Base-by-base conservation (phyloP, 2,888 invertebrate species). In the Stenoptilia bipunctidactyla region DNA sequence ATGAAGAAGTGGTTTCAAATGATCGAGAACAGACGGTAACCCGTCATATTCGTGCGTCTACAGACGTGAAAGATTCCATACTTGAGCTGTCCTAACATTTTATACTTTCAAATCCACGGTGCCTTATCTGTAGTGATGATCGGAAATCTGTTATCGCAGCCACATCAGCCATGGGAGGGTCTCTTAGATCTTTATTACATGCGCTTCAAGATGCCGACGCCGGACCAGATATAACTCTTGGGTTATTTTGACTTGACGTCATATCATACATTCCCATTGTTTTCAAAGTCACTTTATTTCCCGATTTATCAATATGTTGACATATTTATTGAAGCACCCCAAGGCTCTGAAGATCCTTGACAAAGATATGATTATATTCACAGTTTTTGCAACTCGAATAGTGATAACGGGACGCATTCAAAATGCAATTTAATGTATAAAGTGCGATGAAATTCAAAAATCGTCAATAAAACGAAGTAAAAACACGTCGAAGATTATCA, bases 111-210 rank as follows among this genome's bases (percentile, higher is more conserved):
- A 83, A 83, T 82, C 62, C 61, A 61, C 55, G 60, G 63, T 55
- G 61, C 59, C 60, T 67, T 79, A 83, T 82, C 82, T 71, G 60
- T 70, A 66, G 80, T 73, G 80, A 74, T 73, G 80, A 82, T 82
- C 82, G 74, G 75, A 72, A 64, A 60, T 62, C 64, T 55, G 56
- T 74, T 80, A 80, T 80, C 77, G 62, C 45, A 20, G 52, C 50
- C 50, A 54, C 63, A 80, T 80, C 79, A 57, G 67, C 62, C 70
- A 67, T 69, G 70, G 74, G 70, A 70, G 68, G 62, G 56, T 53
- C 65, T 65, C 73, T 76, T 79, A 82, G 80, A 80, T 83, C 82
- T 82, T 75, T 80, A 83, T 80, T 80, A 77, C 71, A 76, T 75
- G 73, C 66, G 66, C 59, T 52, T 56, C 49, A 50, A 40, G 41